phyloP scores from a whole-genome alignment of 2,113 vertebrate species.

The Xenopus tropicalis region UCB_Xtro_10.0 CM004449.2:115051001-115051500 shows the following conservation, averaged over 20 bases:
- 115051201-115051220: neutral
- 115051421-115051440: too few relatives aligned
- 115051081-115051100: neutral
- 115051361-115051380: too few relatives aligned
- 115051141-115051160: neutral
- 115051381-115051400: too few relatives aligned
- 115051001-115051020: conserved; percentile 17
- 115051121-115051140: conserved; percentile 22
- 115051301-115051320: too few relatives aligned
- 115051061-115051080: conserved; percentile 8
- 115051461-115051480: too few relatives aligned
- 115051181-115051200: neutral
- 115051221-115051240: neutral
- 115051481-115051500: too few relatives aligned
- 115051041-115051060: conserved; percentile 20
- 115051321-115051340: too few relatives aligned
- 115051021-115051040: conserved; percentile 27
- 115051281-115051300: too few relatives aligned
- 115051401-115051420: too few relatives aligned
- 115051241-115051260: neutral
- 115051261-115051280: too few relatives aligned
- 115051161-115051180: neutral
- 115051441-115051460: too few relatives aligned
- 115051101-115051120: conserved; percentile 20
- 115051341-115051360: too few relatives aligned